Base-by-base conservation (phyloP, 2,113 vertebrate species). In the Melanotaenia duboulayi region DNA sequence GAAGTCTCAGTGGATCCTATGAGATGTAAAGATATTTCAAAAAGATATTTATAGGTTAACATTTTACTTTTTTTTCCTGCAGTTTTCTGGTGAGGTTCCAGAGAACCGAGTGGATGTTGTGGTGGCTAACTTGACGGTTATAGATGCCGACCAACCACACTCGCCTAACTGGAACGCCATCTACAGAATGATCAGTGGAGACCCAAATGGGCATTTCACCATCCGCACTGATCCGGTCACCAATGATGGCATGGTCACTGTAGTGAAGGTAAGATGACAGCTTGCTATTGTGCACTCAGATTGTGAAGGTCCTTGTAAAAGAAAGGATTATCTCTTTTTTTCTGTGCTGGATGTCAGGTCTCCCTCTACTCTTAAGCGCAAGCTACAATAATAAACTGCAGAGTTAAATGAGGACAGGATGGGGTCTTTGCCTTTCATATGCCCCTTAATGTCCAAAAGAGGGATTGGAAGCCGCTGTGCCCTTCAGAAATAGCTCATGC, bases 101-200 rank as follows among this genome's bases (percentile, higher is more conserved):
- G 97, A 99, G 82, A 98, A 99, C 89, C 92, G 94, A 11, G 94
- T 97, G 84, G 95, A 97, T 56, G 89, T 93, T 0, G 94, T 95
- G 74, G 96, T 99, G 20, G 95, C 97, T 0, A 99, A 99, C 73
- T 92, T 99, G 83, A 98, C 96, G 0, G 96, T 98, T 81, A 89
- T 95, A 75, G 97, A 99, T 75, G 91, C 95, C 22, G 97, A 99
- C 81, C 96, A 98, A 80, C 96, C 97, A 0, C 96, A 96, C 78
- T 96, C 97, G 0, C 94, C 96, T 0, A 98, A 98, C 93, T 99
- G 97, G 97, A 98, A 98, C 0, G 97, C 96, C 2, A 80, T 96
- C 62, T 99, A 99, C 92, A 92, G 95, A 67, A 96, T 99, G 69
- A 95, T 98, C 92, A 97, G 96, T 0, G 97, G 97, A 7, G 97